Conservation (phyloP, 2,113 vertebrate genomes). For the Antechinus stuartii region DNA sequence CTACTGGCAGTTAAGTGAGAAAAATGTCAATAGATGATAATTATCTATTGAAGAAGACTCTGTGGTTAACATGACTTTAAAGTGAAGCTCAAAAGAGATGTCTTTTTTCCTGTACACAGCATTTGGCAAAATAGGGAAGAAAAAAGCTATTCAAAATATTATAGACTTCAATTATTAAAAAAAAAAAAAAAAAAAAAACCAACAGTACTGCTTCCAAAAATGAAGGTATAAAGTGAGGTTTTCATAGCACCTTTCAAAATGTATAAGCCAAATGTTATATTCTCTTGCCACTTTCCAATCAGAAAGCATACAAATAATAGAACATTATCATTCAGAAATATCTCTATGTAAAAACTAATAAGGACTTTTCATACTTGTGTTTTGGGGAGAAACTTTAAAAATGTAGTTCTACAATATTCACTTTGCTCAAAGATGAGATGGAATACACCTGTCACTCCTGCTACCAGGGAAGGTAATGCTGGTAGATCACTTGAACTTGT, state of each 20-base stretch:
- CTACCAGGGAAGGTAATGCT: background rate
- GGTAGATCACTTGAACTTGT: background rate
- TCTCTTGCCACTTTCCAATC: slow-evolving; percentile 10
- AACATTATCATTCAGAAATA: background rate
- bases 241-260: background rate
- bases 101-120: background rate
- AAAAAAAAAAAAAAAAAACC: background rate
- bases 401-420: background rate
- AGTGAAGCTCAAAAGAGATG: background rate
- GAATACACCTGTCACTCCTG: background rate
- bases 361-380: background rate
- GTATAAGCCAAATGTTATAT: background rate
- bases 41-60: rapidly evolving
- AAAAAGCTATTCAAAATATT: no score
- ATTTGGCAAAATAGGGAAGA: background rate
- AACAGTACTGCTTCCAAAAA: background rate
- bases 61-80: background rate
- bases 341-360: slow-evolving; percentile 15
- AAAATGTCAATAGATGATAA: no score
- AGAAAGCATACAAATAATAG: slow-evolving; percentile 39
- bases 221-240: background rate
- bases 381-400: background rate
- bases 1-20: background rate
- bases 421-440: background rate
- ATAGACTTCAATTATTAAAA: background rate